phyloP scores from a whole-genome alignment of 1,140 invertebrate species.

The Riptortus pedestris region DNA sequence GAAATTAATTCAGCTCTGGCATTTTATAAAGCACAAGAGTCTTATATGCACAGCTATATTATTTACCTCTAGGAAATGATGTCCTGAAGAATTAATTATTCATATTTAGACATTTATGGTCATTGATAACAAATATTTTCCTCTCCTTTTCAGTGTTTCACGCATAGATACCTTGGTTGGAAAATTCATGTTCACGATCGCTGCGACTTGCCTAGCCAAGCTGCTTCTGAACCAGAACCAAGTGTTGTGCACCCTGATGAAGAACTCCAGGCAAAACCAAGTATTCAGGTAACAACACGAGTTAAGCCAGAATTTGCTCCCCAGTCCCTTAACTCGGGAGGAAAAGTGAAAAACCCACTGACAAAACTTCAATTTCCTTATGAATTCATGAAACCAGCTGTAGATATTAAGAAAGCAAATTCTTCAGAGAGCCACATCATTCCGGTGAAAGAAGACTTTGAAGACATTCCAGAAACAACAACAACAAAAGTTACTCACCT shows the following conservation, averaged over 20 bases:
- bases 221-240: conserved; percentile 43
- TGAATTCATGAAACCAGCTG: conserved; percentile 19
- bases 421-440: conserved; percentile 20
- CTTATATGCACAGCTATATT: too few relatives aligned
- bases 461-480: conserved; percentile 22
- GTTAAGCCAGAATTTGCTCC: conserved; percentile 50
- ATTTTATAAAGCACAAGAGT: too few relatives aligned
- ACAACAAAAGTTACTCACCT: neutral
- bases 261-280: conserved; percentile 48
- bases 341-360: conserved; percentile 12
- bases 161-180: conserved; percentile 86
- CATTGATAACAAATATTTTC: too few relatives aligned
- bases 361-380: conserved; percentile 21
- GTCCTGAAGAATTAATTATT: too few relatives aligned
- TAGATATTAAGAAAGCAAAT: conserved; percentile 9
- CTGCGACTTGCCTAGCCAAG: conserved; percentile 47
- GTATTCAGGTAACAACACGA: conserved; percentile 55
- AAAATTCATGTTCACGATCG: conserved; percentile 82
- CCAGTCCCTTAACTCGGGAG: conserved; percentile 7
- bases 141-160: conserved; percentile 62
- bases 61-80: too few relatives aligned
- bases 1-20: too few relatives aligned
- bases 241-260: conserved; percentile 42
- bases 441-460: conserved; percentile 28
- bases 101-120: too few relatives aligned